These are phyloP conservation scores for Noctua pronuba DNA, from an alignment of 2,888 invertebrate species.

Conservation along the genomic window DNA sequence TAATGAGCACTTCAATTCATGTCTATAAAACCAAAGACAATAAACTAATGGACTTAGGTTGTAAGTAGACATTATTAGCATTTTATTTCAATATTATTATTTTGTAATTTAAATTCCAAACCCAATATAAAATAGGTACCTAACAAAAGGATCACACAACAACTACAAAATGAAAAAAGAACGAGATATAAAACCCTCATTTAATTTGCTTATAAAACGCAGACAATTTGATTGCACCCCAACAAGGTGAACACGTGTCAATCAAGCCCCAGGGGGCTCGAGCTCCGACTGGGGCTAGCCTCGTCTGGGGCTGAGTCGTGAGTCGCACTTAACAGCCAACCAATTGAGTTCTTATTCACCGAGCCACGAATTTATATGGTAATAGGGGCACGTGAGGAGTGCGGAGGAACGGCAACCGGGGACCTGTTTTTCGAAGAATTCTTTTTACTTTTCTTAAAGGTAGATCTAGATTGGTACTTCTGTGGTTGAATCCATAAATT, in stretches of 20 bases:
- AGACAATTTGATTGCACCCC: conserved; percentile 69
- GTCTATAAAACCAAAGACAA: not conserved
- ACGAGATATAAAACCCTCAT: conserved; percentile 49
- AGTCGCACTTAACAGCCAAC: conserved; percentile 77
- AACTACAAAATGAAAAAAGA: conserved; percentile 49
- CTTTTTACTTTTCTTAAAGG: conserved; percentile 2
- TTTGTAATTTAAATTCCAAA: conserved; percentile 17
- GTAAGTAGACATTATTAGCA: not conserved
- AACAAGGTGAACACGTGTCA: conserved; percentile 80
- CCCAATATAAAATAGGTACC: not conserved
- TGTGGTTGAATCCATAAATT: not conserved
- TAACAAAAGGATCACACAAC: conserved; percentile 23
- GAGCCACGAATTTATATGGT: conserved; percentile 83
- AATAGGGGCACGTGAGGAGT: conserved; percentile 71
- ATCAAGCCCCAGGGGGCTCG: conserved; percentile 69
- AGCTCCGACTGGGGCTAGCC: conserved; percentile 43
- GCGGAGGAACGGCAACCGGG: conserved; percentile 52
- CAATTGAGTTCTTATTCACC: conserved; percentile 87
- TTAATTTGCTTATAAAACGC: conserved; percentile 68
- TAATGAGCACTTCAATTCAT: not conserved
- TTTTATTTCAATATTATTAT: not conserved
- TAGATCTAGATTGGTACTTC: not conserved
- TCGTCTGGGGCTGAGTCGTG: conserved; percentile 63
- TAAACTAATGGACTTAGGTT: not conserved
- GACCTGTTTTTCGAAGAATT: conserved; percentile 62